Base-by-base conservation (phyloP, 2,888 invertebrate species). In the Plebejus argus region DNA sequence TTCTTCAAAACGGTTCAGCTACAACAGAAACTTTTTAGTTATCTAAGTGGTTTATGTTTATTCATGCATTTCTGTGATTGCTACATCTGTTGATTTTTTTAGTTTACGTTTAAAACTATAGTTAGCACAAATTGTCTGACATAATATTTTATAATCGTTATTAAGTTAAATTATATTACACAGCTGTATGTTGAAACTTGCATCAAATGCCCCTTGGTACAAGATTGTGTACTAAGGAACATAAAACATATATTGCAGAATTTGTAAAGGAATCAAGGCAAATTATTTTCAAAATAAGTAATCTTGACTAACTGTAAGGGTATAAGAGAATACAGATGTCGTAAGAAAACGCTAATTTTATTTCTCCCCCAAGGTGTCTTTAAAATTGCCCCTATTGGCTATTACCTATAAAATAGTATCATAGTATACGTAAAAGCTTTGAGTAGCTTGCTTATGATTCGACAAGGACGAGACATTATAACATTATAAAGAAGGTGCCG, bases 31-130 rank as follows among this genome's bases (percentile, higher is more conserved):
- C 12, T 49, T 15, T 58, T 61, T 61, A 20, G 8, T 20, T 18
- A 53, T 3, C 39, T 39, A 28, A 28, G 28, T 45, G 8, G 23
- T 49, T 49, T 18, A 70, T 35, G 18, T 70, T 33, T 49, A 70
- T 76, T 76, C 39, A 71, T 77, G 91, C 91, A 91, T 92, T 92
- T 92, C 93, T 93, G 93, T 93, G 92, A 93, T 93, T 87, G 83
- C 84, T 88, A 83, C 89, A 87, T 84, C 87, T 85, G 87, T 86
- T 87, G 86, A 83, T 85, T 85, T 85, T 84, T 85, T 84, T 84
- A 81, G 81, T 82, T 86, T 80, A 77, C 77, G 80, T 86, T 83
- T 85, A 82, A 2, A 58, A 33, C 28, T 58, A 20, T 20, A 49
- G 53, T 84, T 85, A 84, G 86, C 91, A 91, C 90, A 92, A 91